These are phyloP conservation scores for Parasteatoda lunata DNA, from an alignment of 2,888 invertebrate species.

Conservation along the genomic window DNA sequence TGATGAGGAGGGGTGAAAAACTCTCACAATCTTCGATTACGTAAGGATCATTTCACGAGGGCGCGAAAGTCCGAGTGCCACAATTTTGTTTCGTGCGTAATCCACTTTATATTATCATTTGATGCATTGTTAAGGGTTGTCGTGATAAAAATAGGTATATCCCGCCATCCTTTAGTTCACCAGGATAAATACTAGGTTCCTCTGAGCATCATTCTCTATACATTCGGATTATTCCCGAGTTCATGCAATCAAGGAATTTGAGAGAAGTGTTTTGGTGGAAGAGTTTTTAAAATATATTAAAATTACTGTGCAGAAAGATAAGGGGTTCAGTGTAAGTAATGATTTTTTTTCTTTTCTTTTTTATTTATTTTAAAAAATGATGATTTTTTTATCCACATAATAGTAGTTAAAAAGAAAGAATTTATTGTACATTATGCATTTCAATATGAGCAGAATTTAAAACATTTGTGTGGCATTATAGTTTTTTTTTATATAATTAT, in stretches of 20 bases:
- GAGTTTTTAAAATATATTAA: background rate
- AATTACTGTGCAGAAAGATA: background rate
- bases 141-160: background rate
- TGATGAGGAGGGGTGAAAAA: background rate
- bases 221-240: background rate
- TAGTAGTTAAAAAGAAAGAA: too few species aligned
- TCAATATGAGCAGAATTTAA: too few species aligned
- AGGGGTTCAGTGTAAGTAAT: background rate
- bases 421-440: too few species aligned
- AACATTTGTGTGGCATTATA: background rate
- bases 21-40: background rate
- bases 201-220: background rate
- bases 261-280: background rate
- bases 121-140: background rate
- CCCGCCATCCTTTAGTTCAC: background rate
- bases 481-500: background rate
- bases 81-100: background rate
- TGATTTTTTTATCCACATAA: background rate
- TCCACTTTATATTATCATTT: background rate
- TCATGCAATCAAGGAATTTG: background rate
- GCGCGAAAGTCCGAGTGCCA: background rate
- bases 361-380: background rate
- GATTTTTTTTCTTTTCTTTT: background rate
- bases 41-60: background rate
- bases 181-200: background rate